Evolutionary conservation across 35 echinoderm and acorn worm species (phyloP).

Genomic region (Ptychodera flava): DNA sequence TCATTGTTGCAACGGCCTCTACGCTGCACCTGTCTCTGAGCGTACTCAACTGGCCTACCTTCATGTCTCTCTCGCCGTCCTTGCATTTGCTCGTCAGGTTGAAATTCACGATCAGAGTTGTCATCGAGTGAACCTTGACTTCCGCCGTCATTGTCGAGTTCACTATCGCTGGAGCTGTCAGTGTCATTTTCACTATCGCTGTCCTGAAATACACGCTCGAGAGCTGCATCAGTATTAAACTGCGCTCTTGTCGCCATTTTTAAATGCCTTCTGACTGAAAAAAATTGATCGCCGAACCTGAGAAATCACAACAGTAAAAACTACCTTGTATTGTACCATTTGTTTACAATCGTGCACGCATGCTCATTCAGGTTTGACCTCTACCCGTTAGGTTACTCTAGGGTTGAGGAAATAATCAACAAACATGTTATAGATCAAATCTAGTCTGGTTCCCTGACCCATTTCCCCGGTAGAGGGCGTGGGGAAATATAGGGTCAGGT

Average conservation of each 20-base stretch:
- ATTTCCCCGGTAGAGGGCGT: no score
- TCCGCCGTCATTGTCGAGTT: background rate
- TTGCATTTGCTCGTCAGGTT: background rate
- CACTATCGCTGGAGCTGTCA: background rate
- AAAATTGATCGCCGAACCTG: background rate
- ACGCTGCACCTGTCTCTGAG: background rate
- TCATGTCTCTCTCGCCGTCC: no score
- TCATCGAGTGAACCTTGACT: background rate
- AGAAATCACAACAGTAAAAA: no score
- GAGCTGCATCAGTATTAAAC: background rate
- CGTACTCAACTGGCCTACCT: background rate
- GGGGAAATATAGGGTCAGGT: no score
- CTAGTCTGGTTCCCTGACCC: no score
- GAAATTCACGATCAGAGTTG: background rate
- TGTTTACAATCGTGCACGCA: no score
- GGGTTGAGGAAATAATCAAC: no score
- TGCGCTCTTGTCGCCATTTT: background rate
- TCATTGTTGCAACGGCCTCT: background rate
- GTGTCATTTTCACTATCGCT: background rate
- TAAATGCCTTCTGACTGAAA: background rate
- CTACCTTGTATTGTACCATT: no score
- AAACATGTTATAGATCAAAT: no score
- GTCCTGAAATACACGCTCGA: background rate
- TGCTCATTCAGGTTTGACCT: no score
- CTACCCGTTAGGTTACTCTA: no score